Evolutionary conservation across 2,888 invertebrate genomes (phyloP), one percentile per base, ranked within the genome.

Genomic region (Caenorhabditis plicata): DNA sequence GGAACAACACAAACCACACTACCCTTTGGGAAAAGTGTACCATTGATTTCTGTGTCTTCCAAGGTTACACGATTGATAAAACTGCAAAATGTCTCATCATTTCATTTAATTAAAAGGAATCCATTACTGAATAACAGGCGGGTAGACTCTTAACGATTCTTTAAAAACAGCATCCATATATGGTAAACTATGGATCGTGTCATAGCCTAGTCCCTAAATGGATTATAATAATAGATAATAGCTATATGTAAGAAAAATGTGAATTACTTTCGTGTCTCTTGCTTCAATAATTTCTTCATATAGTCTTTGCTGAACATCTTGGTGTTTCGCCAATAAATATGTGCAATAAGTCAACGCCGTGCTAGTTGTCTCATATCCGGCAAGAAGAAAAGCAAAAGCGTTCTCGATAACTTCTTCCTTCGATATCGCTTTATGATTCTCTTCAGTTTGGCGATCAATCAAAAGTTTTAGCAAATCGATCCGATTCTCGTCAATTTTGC

Each of bases 301-400:
- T 3, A 85, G 73, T 42, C 72, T 80, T 2, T 80, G 65, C 55
- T 85, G 85, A 23, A 83, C 78, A 2, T 83, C 82, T 3, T 77
- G 83, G 71, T 85, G 80, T 47, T 77, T 79, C n/a, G 84, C 82
- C 49, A 85, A 74, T 36, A 83, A 81, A 69, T 83, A 84, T 47
- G 83, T 77, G 11, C 82, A 78, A 69, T 83, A 85, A 5, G 81
- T 81, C 27, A 86, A 71, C 3, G 84, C 81, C 3, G 83, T 83
- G 23, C 84, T 83, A 0, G 85, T 85, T 0, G 85, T 86, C 69
- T 86, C 86, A 61, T 84, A 86, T 11, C 75, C 85, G 19, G 84
- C 85, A 43, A 85, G 69, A 31, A 85, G 75, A 64, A 85, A 85
- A 2, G 85, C 79, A 64, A 84, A 82, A 23, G 81, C 79, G 58